Conservation (phyloP, 2,113 vertebrate genomes). For the Melanerpes aurifrons region DNA sequence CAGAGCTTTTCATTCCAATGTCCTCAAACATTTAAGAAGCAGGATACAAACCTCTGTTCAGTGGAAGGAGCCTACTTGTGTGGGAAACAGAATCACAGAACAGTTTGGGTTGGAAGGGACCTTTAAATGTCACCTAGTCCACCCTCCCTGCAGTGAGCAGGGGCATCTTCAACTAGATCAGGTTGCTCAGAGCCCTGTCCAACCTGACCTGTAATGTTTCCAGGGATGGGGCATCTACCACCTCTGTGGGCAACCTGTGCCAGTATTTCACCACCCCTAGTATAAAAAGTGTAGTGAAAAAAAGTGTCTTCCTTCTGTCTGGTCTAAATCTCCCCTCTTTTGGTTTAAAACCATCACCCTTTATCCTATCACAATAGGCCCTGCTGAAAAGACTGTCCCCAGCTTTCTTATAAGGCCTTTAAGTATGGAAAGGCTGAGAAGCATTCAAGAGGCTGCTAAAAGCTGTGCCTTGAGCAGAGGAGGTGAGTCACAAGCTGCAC, state of each 20-base stretch:
- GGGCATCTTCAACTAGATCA: neutral
- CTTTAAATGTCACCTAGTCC: neutral
- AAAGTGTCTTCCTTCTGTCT: neutral
- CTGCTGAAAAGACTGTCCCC: neutral
- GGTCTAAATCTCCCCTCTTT: neutral
- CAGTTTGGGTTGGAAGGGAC: neutral
- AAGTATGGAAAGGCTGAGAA: neutral
- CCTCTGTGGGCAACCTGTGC: neutral
- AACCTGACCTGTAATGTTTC: neutral
- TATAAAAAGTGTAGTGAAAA: neutral
- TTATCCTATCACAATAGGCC: neutral
- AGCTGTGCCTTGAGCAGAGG: neutral
- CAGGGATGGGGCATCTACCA: neutral
- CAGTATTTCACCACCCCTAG: neutral
- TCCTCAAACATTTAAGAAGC: neutral
- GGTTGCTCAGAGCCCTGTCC: neutral
- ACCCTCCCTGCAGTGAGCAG: neutral
- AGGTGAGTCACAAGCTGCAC: neutral
- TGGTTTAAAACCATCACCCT: neutral
- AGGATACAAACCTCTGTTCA: accelerated
- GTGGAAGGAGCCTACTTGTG: neutral
- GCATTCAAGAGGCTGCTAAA: neutral
- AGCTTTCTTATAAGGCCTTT: neutral
- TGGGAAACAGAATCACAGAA: neutral
- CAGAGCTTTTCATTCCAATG: neutral